Evolutionary conservation across 2,113 vertebrate genomes (phyloP).

Genomic region (Cichladusa arquata): DNA sequence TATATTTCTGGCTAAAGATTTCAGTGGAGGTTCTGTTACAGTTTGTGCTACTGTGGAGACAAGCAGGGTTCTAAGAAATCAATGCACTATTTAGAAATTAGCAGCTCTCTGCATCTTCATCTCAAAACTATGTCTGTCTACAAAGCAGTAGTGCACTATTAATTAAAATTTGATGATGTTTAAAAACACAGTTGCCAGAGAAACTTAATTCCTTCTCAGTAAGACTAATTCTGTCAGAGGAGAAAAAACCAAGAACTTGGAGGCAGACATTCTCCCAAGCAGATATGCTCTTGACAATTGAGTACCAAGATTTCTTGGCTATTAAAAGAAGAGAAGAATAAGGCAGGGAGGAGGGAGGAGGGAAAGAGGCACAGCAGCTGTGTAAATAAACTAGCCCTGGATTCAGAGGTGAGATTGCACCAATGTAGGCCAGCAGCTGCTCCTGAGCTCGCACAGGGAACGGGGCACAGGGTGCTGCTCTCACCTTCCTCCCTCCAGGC

Average conservation of each 20-base stretch:
- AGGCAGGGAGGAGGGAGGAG: fast-evolving
- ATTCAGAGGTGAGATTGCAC: background rate
- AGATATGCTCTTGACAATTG: background rate
- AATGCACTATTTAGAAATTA: background rate
- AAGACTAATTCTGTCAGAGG: background rate
- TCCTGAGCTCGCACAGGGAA: background rate
- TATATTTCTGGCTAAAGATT: background rate
- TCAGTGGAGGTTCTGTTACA: background rate
- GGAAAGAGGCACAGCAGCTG: background rate
- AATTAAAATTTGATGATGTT: background rate
- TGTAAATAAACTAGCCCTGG: background rate
- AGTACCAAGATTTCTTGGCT: background rate
- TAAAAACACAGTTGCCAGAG: background rate
- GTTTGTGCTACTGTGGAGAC: background rate
- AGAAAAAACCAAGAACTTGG: background rate
- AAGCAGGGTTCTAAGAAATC: background rate
- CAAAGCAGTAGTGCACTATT: background rate
- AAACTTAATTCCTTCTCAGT: background rate
- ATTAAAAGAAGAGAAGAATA: background rate
- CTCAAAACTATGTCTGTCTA: background rate
- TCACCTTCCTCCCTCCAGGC: background rate
- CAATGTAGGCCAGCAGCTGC: background rate
- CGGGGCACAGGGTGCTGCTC: fast-evolving
- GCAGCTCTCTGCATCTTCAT: background rate
- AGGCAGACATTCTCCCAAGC: background rate